Evolutionary conservation across 2,113 vertebrate species (phyloP), one percentile per base, ranked within the genome.

Genomic region (Numida meleagris): DNA sequence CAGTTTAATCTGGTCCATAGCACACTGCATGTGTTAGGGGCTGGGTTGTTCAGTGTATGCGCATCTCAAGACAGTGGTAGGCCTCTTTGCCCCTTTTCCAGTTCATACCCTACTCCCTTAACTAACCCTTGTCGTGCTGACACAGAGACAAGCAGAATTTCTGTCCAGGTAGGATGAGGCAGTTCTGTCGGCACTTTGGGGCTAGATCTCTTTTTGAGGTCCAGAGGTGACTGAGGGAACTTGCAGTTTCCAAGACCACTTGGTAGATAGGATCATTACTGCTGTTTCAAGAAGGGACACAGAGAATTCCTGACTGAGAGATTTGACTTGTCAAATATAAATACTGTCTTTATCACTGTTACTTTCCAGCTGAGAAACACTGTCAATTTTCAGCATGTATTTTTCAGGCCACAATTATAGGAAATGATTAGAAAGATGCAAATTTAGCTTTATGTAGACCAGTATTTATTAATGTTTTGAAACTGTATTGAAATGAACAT

Each of bases 301-400:
- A 33, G 53, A 81, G 18, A 83, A 38, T 85, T 94, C 55, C 43
- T 94, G 65, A 50, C 20, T 79, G 42, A 92, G 77, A 71, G 29
- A 82, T 78, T 80, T 95, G 76, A 77, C 75, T 86, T 94, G 57
- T 93, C 83, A 93, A 71, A 93, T 68, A 18, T 65, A 88, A 94
- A 67, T 92, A 48, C 67, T 88, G 48, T 86, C 73, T 67, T 95
- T 95, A 76, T 78, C 58, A 73, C 90, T 71, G 89, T 61, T 83
- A 63, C 57, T 88, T 77, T 73, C 33, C 57, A 88, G 42, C 13
- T 77, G 53, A 94, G 67, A 79, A 66, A 79, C 67, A 8, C 23
- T 57, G 5, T 82, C 33, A 75, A 34, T 83, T 94, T 86, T 18
- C 43, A 86, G 36, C 5, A 38, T 73, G 17, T 58, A 46, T 73